phyloP scores from a whole-genome alignment of 2,888 invertebrate genomes.

The Agrochola circellaris region DNA sequence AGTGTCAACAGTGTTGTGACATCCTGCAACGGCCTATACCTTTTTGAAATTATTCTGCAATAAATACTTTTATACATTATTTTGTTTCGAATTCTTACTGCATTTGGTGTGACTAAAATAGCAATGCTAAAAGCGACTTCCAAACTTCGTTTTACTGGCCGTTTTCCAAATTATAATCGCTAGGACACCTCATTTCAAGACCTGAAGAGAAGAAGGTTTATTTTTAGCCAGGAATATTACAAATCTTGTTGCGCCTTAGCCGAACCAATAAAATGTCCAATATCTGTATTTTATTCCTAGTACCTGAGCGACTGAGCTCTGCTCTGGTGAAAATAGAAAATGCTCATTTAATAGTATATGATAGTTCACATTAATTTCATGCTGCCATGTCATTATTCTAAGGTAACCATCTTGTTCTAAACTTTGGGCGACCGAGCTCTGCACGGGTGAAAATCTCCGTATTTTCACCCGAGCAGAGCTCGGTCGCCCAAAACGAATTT shows the following conservation, averaged over 20 bases:
- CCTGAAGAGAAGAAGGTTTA: not conserved
- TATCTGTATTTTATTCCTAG: not conserved
- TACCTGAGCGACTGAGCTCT: too few relatives aligned
- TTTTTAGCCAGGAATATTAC: not conserved
- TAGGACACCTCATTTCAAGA: not conserved
- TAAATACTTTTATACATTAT: not conserved
- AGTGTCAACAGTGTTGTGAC: constrained; percentile 13
- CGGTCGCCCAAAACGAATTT: too few relatives aligned
- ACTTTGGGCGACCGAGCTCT: too few relatives aligned
- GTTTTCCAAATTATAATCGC: not conserved
- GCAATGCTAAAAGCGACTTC: not conserved
- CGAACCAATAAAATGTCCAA: not conserved
- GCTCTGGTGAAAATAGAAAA: too few relatives aligned
- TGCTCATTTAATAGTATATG: too few relatives aligned
- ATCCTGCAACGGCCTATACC: not conserved
- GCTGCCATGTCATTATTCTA: too few relatives aligned
- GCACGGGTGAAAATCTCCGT: too few relatives aligned
- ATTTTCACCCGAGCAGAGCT: too few relatives aligned
- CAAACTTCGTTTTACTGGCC: not conserved
- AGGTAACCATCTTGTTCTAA: too few relatives aligned
- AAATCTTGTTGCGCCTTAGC: not conserved
- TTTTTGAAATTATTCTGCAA: not conserved
- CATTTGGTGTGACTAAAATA: not conserved
- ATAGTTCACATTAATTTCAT: too few relatives aligned
- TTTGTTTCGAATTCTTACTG: not conserved